Percentiles rank a stretch among this genome's conserved stretches.
Conservation (phyloP, 2,113 vertebrate genomes). For the Cyanoramphus novaezelandiae region DNA sequence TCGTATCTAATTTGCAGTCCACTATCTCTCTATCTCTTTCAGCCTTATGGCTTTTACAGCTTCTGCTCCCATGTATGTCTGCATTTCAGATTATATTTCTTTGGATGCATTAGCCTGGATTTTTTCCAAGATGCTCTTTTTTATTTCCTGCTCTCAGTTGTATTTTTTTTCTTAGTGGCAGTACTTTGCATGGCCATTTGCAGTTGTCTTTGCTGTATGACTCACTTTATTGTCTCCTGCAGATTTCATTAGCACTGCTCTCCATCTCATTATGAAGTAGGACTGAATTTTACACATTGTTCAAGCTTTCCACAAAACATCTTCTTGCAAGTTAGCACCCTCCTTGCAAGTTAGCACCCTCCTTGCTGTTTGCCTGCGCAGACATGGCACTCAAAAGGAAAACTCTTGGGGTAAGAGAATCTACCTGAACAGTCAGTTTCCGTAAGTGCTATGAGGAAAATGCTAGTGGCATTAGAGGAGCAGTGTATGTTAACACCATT, state of each 20-base stretch:
- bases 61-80: slow-evolving; percentile 17
- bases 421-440: neutral
- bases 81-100: slow-evolving; percentile 51
- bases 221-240: slow-evolving; percentile 64
- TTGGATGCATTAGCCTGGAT: slow-evolving; percentile 57
- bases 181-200: slow-evolving; percentile 8
- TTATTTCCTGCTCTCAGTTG: slow-evolving; percentile 26
- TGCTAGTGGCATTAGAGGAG: neutral
- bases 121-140: slow-evolving; percentile 61
- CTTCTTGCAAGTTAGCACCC: slow-evolving; percentile 10
- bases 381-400: neutral
- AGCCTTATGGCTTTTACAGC: slow-evolving; percentile 61
- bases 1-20: slow-evolving; percentile 56
- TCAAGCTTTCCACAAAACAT: slow-evolving; percentile 42
- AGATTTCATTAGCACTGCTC: slow-evolving; percentile 63
- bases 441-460: neutral
- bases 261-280: slow-evolving; percentile 30
- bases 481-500: slow-evolving; percentile 3
- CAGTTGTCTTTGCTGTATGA: slow-evolving; percentile 14
- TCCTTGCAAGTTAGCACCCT: neutral
- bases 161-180: neutral
- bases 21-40: slow-evolving; percentile 51
- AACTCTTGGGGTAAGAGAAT: neutral
- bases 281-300: slow-evolving; percentile 41
- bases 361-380: neutral